phyloP scores from a whole-genome alignment of 2,888 invertebrate species.

The Hyppa rectilinea region DNA sequence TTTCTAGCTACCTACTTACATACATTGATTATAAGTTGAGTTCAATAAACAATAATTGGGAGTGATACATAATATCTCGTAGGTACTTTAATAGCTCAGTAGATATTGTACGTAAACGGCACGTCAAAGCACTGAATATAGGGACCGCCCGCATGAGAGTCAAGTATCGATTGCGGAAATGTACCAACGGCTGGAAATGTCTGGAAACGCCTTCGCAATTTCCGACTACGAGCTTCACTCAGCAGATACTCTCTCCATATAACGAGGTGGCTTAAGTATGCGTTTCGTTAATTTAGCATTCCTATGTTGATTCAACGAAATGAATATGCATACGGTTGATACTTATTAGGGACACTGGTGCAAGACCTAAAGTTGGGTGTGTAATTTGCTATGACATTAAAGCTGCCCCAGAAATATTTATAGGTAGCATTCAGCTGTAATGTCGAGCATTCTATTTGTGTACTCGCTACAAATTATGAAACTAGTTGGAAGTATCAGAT shows the following conservation, averaged over 20 bases:
- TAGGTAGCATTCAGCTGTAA: slow-evolving; percentile 22
- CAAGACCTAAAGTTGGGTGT: slow-evolving; percentile 48
- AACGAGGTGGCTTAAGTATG: slow-evolving; percentile 32
- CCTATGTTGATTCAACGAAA: slow-evolving; percentile 54
- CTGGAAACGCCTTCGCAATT: slow-evolving; percentile 41
- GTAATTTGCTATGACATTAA: slow-evolving; percentile 50
- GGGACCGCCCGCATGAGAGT: slow-evolving; percentile 28
- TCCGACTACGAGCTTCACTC: slow-evolving; percentile 24
- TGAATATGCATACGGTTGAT: slow-evolving; percentile 58
- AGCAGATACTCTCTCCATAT: slow-evolving; percentile 25
- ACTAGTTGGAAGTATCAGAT: slow-evolving; percentile 15
- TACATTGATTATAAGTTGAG: no score
- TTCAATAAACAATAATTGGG: not conserved
- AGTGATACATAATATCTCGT: not conserved
- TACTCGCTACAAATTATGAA: slow-evolving; percentile 23
- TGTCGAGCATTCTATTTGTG: slow-evolving; percentile 27
- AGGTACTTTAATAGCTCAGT: slow-evolving; percentile 1
- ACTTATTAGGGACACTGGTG: slow-evolving; percentile 53
- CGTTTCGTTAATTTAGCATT: slow-evolving; percentile 52
- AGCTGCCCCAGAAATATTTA: slow-evolving; percentile 45
- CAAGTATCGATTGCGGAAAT: slow-evolving; percentile 61
- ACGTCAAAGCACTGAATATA: not conserved
- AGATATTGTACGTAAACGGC: slow-evolving; percentile 11
- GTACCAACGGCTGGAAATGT: slow-evolving; percentile 25
- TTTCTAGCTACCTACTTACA: slow-evolving; percentile 40